These are phyloP conservation scores for Gavialis gangeticus DNA, from an alignment of 2,113 vertebrate species.

Conservation along the genomic window DNA sequence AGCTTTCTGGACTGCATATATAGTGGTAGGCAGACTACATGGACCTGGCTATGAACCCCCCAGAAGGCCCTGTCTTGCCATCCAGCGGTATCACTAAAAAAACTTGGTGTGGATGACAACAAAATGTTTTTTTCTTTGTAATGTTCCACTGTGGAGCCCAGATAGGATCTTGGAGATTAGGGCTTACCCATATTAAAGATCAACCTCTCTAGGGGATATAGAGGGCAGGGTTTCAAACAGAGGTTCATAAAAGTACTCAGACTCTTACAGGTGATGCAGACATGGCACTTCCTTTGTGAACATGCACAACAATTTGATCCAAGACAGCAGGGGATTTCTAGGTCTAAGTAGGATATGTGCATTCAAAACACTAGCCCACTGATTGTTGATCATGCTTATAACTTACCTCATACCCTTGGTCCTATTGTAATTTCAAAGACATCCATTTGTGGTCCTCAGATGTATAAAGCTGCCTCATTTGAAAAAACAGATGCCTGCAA, in stretches of 20 bases:
- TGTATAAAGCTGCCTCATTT: too few relatives aligned
- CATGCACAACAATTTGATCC: background rate
- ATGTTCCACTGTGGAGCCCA: rapidly evolving
- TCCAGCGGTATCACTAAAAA: background rate
- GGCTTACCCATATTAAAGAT: background rate
- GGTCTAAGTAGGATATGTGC: background rate
- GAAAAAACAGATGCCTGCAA: background rate
- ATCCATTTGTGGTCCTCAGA: background rate
- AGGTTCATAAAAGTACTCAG: background rate
- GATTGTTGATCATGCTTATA: background rate
- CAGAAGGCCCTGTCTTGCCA: background rate
- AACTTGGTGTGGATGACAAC: background rate
- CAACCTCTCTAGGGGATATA: background rate
- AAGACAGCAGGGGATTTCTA: rapidly evolving
- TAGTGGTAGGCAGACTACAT: background rate
- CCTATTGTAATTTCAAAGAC: background rate
- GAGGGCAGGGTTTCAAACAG: background rate
- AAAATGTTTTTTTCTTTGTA: too few relatives aligned
- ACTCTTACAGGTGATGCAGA: background rate
- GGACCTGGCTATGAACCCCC: background rate
- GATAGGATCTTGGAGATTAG: background rate
- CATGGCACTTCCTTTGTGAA: background rate
- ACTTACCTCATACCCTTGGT: background rate
- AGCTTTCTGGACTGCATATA: background rate
- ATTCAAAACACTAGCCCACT: background rate